Base-by-base conservation (phyloP, 2,888 invertebrate species). In the Dyspetes luteomarginatus region DNA sequence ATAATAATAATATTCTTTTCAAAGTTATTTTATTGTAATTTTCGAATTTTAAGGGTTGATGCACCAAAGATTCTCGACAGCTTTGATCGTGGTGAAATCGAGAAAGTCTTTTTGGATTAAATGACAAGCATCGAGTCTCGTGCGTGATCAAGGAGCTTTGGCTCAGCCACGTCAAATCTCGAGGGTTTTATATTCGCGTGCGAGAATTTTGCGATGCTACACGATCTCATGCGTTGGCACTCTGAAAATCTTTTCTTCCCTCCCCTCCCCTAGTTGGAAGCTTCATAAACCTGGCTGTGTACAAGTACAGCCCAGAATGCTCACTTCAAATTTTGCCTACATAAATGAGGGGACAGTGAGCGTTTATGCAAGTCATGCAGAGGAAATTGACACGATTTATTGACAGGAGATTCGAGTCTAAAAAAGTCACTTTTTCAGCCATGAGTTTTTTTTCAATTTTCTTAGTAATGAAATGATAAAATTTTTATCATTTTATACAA, bases 141-240 rank as follows among this genome's bases (percentile, higher is more conserved):
- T 77, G 86, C 84, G 85, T 86, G 83, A 86, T 84, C 85, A 85
- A 87, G 86, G 84, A 85, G 80, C 80, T 65, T 80, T 79, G 81
- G 82, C 82, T 78, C 81, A 65, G 43, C 36, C 48, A 19, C 43
- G 26, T 43, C 43, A 71, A 67, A 50, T 43, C 69, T 62, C 36
- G 28, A 78, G 73, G 43, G 74, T 58, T 43, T 68, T n/a, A 78
- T 79, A 72, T 76, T n/a, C n/a, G 50, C 56, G 41, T 58, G 28
- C 60, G 55, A 43, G 45, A 71, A 28, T 41, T 22, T 9, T 19
- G 41, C 36, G 36, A 50, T 30, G 62, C 26, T 60, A 45, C 52
- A 56, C 24, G 36, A 67, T 69, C 56, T 26, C 45, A 62, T 74
- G 30, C 41, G 52, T 50, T 62, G 43, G 83, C 80, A 83, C 52